A percentile compares a stretch with the other conserved stretches of the same genome.
Conservation (phyloP, 2,113 vertebrate genomes). For the Muntiacus reevesi region DNA sequence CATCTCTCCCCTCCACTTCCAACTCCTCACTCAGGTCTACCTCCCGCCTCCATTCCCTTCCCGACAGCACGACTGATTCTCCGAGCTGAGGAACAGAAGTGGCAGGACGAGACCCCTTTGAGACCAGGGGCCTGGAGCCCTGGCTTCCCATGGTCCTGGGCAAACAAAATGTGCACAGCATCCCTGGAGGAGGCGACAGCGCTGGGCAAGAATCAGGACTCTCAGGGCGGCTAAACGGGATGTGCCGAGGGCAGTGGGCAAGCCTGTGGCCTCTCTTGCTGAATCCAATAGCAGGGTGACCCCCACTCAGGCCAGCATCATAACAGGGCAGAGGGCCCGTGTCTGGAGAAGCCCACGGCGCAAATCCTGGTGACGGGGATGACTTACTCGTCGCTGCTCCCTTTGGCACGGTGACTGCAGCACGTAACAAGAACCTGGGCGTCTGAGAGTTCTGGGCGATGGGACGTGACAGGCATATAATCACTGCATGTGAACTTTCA, state of each 20-base stretch:
- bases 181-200: background rate
- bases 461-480: background rate
- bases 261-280: background rate
- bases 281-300: background rate
- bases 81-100: background rate
- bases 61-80: background rate
- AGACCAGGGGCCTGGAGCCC: background rate
- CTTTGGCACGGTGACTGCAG: background rate
- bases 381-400: background rate
- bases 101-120: background rate
- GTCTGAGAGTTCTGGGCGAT: background rate
- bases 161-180: background rate
- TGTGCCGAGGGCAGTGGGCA: rapidly evolving
- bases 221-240: background rate
- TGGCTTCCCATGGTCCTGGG: rapidly evolving
- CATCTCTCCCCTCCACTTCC: background rate
- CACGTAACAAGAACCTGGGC: background rate
- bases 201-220: background rate
- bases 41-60: background rate
- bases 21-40: background rate
- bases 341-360: background rate
- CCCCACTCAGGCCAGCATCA: rapidly evolving
- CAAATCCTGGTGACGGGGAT: background rate
- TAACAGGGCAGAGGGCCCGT: background rate
- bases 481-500: background rate